These are phyloP conservation scores for Synanceia verrucosa DNA, from an alignment of 2,797 vertebrate genomes.

Conservation along the genomic window DNA sequence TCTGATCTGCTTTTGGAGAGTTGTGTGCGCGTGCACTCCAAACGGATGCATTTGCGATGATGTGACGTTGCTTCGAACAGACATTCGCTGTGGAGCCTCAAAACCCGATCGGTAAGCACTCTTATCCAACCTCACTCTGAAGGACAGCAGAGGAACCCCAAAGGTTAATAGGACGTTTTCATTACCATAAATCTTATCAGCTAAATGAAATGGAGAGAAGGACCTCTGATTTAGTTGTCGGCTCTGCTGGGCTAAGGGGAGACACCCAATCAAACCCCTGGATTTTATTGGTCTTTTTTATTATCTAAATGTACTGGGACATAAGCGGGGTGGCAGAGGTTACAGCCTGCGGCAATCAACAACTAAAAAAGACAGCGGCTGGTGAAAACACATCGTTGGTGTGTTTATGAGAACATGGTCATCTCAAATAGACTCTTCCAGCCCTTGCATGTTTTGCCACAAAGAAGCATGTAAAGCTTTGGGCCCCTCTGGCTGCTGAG, in stretches of 20 bases:
- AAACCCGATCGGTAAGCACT: conserved; percentile 50
- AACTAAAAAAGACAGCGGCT: conserved; percentile 64
- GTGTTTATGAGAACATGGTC: conserved; percentile 52
- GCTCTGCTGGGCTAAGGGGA: conserved; percentile 68
- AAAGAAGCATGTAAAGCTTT: conserved; percentile 5
- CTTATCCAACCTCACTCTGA: conserved; percentile 61
- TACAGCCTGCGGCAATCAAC: conserved; percentile 74
- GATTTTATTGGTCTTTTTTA: conserved; percentile 83
- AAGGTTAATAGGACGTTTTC: conserved; percentile 81
- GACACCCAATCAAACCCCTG: conserved; percentile 80
- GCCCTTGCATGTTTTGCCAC: conserved; percentile 4
- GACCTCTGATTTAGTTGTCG: conserved; percentile 76
- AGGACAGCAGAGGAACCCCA: conserved; percentile 74
- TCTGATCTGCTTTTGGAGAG: conserved; percentile 47
- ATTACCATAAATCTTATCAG: conserved; percentile 86
- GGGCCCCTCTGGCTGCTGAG: neutral
- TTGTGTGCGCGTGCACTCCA: conserved; percentile 18
- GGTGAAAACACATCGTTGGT: conserved; percentile 49
- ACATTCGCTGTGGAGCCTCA: conserved; percentile 32
- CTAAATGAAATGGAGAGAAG: conserved; percentile 82
- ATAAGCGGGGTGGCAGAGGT: conserved; percentile 71
- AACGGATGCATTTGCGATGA: conserved; percentile 37
- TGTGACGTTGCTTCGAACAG: conserved; percentile 57
- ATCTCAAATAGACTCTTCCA: conserved; percentile 34
- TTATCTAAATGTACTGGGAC: conserved; percentile 82